Conservation (phyloP, 2,113 vertebrate genomes). For the Hyla sarda region DNA sequence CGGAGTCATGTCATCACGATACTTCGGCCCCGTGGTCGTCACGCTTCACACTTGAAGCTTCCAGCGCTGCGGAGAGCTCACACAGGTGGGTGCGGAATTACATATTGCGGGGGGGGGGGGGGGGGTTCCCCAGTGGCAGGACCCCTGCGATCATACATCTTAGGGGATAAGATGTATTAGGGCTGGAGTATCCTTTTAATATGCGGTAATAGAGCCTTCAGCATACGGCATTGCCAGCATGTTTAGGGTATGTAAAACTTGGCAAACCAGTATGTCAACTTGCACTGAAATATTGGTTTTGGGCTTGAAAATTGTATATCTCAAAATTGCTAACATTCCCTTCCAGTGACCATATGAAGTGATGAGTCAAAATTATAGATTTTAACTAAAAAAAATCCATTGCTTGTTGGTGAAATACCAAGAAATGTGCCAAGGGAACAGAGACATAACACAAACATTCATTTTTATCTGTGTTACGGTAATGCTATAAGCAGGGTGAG, state of each 20-base stretch:
- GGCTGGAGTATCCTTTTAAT: too few relatives aligned
- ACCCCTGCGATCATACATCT: too few relatives aligned
- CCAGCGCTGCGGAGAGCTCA: too few relatives aligned
- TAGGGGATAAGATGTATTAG: too few relatives aligned
- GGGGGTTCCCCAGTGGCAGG: too few relatives aligned
- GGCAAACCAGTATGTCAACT: neutral
- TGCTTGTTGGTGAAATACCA: neutral
- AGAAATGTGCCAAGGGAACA: neutral
- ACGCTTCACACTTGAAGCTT: too few relatives aligned
- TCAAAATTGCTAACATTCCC: neutral
- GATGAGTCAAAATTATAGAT: neutral
- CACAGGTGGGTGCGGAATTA: too few relatives aligned
- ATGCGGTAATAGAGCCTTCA: neutral
- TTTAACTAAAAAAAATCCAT: neutral
- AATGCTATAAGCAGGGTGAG: neutral
- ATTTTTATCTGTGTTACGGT: neutral
- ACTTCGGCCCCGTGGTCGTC: too few relatives aligned
- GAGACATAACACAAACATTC: neutral
- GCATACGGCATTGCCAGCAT: neutral
- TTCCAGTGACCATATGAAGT: constrained; percentile 2
- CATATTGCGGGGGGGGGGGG: too few relatives aligned
- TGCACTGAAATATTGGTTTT: neutral
- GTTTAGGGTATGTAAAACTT: neutral
- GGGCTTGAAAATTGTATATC: neutral
- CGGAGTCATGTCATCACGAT: too few relatives aligned